These are phyloP conservation scores for Leucoptera coffeella DNA, from an alignment of 2,888 invertebrate species.

Conservation along the genomic window DNA sequence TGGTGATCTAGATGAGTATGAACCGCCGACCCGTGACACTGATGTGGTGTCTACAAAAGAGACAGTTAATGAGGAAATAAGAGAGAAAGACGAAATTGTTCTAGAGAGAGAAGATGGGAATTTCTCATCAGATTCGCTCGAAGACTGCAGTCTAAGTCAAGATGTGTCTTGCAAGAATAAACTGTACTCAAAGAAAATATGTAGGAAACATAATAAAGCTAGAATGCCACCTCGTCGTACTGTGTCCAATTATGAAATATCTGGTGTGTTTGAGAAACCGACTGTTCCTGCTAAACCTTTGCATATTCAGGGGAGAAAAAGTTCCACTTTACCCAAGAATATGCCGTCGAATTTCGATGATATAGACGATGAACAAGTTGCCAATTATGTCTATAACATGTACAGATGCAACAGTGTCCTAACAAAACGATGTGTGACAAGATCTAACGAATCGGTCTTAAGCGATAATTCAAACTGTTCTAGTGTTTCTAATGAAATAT, in stretches of 20 bases:
- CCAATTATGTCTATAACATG: conserved; percentile 31
- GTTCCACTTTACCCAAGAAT: conserved; percentile 41
- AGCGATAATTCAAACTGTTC: conserved; percentile 48
- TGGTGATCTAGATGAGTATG: conserved; percentile 53
- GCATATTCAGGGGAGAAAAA: conserved; percentile 28
- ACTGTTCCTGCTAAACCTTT: conserved; percentile 28
- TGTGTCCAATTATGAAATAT: conserved; percentile 74
- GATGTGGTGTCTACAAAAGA: conserved; percentile 34
- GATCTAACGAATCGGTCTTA: conserved; percentile 50
- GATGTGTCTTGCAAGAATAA: conserved; percentile 46
- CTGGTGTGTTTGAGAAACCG: conserved; percentile 34
- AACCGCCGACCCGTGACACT: conserved; percentile 24
- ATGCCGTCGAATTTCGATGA: conserved; percentile 49
- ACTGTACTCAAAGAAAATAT: conserved; percentile 43
- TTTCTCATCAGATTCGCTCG: conserved; percentile 74
- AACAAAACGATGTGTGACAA: conserved; percentile 51
- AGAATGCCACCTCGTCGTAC: conserved; percentile 56
- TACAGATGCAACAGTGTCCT: conserved; percentile 44
- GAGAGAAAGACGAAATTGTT: too few relatives aligned
- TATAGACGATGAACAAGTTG: conserved; percentile 37
- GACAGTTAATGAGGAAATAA: too few relatives aligned
- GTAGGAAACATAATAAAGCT: conserved; percentile 46
- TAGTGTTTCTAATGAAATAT: conserved; percentile 46
- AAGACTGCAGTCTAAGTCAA: conserved; percentile 59
- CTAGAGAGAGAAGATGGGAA: conserved; percentile 56